These are phyloP conservation scores for Ictidomys tridecemlineatus DNA, from an alignment of 2,113 vertebrate genomes.

Conservation along the genomic window DNA sequence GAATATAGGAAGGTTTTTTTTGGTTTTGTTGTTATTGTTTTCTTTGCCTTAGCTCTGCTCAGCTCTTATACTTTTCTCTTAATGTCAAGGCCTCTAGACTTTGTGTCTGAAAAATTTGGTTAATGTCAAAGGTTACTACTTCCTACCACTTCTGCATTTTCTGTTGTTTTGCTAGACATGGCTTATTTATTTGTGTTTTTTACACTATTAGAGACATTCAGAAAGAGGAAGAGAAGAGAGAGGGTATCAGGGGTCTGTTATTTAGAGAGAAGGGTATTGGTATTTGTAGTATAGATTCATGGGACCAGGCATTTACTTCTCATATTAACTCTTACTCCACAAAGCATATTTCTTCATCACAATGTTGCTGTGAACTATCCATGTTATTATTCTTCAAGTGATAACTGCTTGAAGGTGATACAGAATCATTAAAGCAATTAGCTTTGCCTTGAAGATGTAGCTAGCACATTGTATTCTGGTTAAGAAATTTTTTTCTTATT, in stretches of 20 bases:
- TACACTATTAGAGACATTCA: background rate
- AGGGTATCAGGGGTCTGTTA: background rate
- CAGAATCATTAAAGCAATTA: constrained; percentile 25
- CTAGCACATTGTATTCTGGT: background rate
- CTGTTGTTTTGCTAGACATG: background rate
- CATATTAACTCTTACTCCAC: background rate
- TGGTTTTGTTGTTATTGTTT: background rate
- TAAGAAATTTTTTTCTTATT: background rate
- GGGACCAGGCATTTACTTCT: background rate
- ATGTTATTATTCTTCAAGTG: constrained; percentile 14
- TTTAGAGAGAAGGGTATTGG: background rate
- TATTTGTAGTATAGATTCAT: background rate
- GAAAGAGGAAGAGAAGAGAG: background rate
- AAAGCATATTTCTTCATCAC: constrained; percentile 14
- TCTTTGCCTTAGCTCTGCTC: background rate
- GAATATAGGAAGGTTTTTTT: background rate
- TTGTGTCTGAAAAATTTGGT: background rate
- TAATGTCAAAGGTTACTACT: background rate
- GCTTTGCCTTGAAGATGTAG: background rate
- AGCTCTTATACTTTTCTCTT: background rate
- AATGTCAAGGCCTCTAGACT: background rate
- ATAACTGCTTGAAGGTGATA: background rate
- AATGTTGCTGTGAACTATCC: background rate
- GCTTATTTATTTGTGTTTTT: background rate
- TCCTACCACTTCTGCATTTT: background rate